Conservation (phyloP, 2,113 vertebrate species). For the Cyphotilapia sp. region DNA sequence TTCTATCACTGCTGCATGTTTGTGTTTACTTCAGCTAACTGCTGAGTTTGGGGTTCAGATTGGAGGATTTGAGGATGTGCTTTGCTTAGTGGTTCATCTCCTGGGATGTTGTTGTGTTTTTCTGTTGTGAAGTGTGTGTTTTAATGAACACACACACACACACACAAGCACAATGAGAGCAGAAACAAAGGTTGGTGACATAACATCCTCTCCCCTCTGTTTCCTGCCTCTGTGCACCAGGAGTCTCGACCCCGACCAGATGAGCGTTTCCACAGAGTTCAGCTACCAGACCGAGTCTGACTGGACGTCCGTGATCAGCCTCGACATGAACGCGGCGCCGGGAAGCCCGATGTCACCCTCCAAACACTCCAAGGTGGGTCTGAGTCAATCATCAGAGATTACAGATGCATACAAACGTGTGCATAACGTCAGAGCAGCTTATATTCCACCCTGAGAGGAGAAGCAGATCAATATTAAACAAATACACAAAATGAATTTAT, state of each 20-base stretch:
- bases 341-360: conserved; percentile 10
- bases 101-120: not conserved
- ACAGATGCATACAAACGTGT: not conserved
- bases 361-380: conserved; percentile 50
- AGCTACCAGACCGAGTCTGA: conserved; percentile 36
- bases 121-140: not conserved
- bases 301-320: conserved; percentile 52
- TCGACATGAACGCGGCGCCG: conserved; percentile 40
- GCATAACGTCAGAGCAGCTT: not conserved
- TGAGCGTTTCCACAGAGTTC: conserved; percentile 59
- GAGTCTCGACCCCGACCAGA: conserved; percentile 65
- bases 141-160: not conserved
- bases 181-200: conserved; percentile 34
- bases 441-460: not conserved
- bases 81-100: not conserved
- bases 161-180: not conserved
- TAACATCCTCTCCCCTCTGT: conserved; percentile 30
- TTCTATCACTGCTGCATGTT: not conserved
- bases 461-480: not conserved
- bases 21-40: fast-evolving
- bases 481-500: not conserved
- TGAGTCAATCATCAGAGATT: not conserved
- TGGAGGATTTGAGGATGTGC: not conserved
- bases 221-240: conserved; percentile 54
- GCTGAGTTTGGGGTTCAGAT: not conserved